Evolutionary conservation across 1,140 invertebrate genomes (phyloP).

Genomic region (Scaptomyza pallida): DNA sequence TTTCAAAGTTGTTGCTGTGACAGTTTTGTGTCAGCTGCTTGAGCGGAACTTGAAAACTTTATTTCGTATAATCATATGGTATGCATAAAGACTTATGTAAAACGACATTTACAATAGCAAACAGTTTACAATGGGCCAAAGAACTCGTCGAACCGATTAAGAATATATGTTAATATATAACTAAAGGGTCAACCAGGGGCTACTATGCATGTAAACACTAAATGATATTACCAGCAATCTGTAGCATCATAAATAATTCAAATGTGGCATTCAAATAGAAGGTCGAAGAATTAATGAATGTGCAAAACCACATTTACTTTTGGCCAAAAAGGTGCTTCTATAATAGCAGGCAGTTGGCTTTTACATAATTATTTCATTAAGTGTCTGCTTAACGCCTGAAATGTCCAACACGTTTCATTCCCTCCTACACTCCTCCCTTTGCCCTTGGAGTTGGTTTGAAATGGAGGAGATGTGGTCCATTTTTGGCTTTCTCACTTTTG

Average conservation of each 20-base stretch:
- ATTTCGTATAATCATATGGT: background rate
- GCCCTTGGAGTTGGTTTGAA: background rate
- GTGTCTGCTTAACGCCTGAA: constrained; percentile 36
- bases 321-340: constrained; percentile 54
- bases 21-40: constrained; percentile 10
- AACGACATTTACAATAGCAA: no score
- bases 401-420: background rate
- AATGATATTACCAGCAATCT: constrained; percentile 34
- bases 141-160: background rate
- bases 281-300: constrained; percentile 71
- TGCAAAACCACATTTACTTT: constrained; percentile 50
- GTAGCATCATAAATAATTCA: constrained; percentile 52
- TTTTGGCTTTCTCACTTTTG: constrained; percentile 68
- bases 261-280: constrained; percentile 31
- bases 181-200: background rate
- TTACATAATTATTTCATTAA: constrained; percentile 80
- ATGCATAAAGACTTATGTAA: background rate
- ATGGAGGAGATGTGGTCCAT: background rate
- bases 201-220: background rate
- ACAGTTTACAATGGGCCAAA: background rate
- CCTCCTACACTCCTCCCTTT: background rate
- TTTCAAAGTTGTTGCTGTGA: constrained; percentile 9
- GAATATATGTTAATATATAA: background rate
- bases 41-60: background rate
- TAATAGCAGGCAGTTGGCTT: constrained; percentile 61